Evolutionary conservation across 1,140 invertebrate species (phyloP), one percentile per base, ranked within the genome.

Genomic region (Drosophila suzukii): DNA sequence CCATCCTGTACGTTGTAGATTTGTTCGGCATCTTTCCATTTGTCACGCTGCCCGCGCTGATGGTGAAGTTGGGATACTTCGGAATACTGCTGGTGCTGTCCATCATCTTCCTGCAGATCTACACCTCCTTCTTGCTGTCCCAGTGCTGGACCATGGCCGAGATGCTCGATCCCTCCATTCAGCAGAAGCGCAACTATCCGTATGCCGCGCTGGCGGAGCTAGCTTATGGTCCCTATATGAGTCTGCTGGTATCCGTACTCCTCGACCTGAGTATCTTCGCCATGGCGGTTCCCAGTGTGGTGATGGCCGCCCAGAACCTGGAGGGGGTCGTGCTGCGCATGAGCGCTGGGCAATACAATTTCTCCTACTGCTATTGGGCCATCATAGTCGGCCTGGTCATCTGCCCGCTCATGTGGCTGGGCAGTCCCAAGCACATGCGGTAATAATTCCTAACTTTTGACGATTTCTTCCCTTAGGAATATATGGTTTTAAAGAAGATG

Each of bases 341-440:
- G 60, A 94, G 94, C 0, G 93, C 93, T 1, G 93, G 94, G 4
- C 82, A 92, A 38, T 94, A 96, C 59, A 93, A 95, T 76, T 91
- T 97, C 17, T 96, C 96, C 0, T 96, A 95, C 77, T 97, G 96
- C 78, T 95, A 96, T 66, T 97, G 96, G 96, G 93, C 96, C 77
- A 89, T 96, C 4, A 79, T 96, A 8, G 93, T 97, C 7, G 96
- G 95, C 0, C 54, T 95, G 3, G 78, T 95, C 51, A 92, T 97
- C 7, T 96, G 96, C 75, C 96, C 96, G 1, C 91, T 96, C 44
- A 95, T 96, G 94, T 97, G 96, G 96, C 93, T 97, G n/a, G 96
- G 96, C 47, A 96, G 96, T 77, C 96, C 96, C 0, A 96, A 96
- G 91, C 95, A 97, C 83, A 96, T 97, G 95, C 96, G 96, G 96